Conservation (phyloP, 2,797 vertebrate genomes). For the Sarcophilus harrisii region DNA sequence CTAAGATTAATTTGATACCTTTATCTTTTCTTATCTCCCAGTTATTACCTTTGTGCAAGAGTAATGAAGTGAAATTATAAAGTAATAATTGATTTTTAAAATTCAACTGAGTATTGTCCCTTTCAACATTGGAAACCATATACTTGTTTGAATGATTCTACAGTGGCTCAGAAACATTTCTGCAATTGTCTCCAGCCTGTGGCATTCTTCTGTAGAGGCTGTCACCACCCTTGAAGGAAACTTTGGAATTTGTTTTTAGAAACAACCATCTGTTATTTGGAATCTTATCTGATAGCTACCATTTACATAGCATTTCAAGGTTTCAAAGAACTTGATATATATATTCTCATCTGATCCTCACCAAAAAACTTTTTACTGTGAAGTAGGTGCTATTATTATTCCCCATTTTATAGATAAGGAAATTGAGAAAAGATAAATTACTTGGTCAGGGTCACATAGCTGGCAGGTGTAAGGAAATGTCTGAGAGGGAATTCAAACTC, state of each 20-base stretch:
- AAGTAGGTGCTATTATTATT: conserved; percentile 1
- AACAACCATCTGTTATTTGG: background rate
- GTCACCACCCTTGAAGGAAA: background rate
- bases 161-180: background rate
- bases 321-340: conserved; percentile 31
- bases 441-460: conserved; percentile 12
- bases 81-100: background rate
- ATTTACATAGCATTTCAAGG: background rate
- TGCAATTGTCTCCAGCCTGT: background rate
- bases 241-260: background rate
- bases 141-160: background rate
- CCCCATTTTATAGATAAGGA: conserved; percentile 25
- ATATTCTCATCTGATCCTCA: conserved; percentile 5
- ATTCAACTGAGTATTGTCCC: background rate
- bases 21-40: conserved; percentile 4
- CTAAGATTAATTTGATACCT: conserved; percentile 5
- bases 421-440: conserved; percentile 30
- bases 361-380: background rate
- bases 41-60: conserved; percentile 23
- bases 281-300: conserved; percentile 34
- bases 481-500: background rate
- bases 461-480: background rate
- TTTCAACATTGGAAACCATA: background rate
- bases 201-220: background rate
- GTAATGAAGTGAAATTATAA: background rate